Evolutionary conservation across 2,113 vertebrate species (phyloP).

Genomic region (Thalassarche chlororhynchos): DNA sequence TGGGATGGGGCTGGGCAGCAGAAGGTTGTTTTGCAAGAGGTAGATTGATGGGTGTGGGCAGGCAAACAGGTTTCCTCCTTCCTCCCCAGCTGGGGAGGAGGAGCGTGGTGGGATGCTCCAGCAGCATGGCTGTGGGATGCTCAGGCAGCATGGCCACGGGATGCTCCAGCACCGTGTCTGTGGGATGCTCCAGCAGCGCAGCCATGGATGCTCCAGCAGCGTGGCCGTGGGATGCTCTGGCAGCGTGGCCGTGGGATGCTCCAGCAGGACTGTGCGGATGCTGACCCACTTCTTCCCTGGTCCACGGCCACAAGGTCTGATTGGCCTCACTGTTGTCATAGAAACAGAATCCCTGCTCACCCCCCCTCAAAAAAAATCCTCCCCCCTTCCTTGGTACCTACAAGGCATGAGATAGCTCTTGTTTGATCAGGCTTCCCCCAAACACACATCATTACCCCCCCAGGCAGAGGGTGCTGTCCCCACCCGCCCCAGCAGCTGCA

Average conservation of each 20-base stretch:
- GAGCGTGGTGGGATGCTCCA: fast-evolving
- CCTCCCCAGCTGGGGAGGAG: not conserved
- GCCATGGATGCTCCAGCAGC: not conserved
- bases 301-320: fast-evolving
- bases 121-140: not conserved
- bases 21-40: not conserved
- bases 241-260: too few relatives aligned
- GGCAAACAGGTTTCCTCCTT: not conserved
- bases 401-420: not conserved
- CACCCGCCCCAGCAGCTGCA: fast-evolving
- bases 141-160: not conserved
- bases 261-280: not conserved
- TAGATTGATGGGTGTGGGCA: too few relatives aligned
- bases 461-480: not conserved
- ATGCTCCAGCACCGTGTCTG: not conserved
- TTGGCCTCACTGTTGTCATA: not conserved
- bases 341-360: not conserved
- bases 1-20: not conserved
- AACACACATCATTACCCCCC: fast-evolving
- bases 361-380: too few relatives aligned
- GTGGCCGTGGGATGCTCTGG: too few relatives aligned
- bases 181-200: too few relatives aligned
- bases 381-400: not conserved
- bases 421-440: too few relatives aligned
- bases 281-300: not conserved